Base-by-base conservation (phyloP, 2,888 invertebrate genomes). In the Acrobeloides nanus region DNA sequence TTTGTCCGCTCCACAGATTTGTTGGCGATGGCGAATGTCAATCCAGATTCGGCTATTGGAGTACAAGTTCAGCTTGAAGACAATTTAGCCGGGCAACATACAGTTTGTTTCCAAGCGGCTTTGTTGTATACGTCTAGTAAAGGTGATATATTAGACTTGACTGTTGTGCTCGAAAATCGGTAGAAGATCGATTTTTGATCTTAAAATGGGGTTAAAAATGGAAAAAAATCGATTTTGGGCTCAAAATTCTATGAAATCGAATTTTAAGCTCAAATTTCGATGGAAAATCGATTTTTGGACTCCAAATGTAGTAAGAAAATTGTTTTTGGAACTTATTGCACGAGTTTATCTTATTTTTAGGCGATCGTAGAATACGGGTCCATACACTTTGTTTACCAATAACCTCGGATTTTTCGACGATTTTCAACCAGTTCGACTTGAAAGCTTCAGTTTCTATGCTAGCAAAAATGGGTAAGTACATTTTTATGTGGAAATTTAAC, bases 1-100 rank as follows among this genome's bases (percentile, higher is more conserved):
- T 97, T 97, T 78, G 95, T 97, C 40, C 82, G 97, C 3, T 93
- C 95, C 0, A 92, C 93, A 3, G 95, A 97, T 79, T 80, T 97
- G 46, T 79, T 97, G 48, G 89, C 90, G 10, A 78, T 97, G 63
- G 93, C 97, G 31, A 95, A 95, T 79, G 85, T 93, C 50, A 95
- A 92, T 74, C 95, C 97, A 0, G 97, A 99, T 77, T 86, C 90
- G 4, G 93, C 89, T 17, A 93, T 90, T 76, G 95, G 89, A 39
- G 93, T 95, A 86, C 95, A 97, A 79, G 84, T 66, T n/a, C 56
- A 89, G 1, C 89, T 95, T 44, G 95, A 95, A 61, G 92, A 93
- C 76, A 85, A 82, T 60, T 78, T 92, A 3, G 79, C 84, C 0
- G 92, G 92, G 64, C 81, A 86, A 74, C 39, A 39, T 6, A 84